A percentile compares a stretch with the other conserved stretches of the same genome.
Evolutionary conservation across 1,140 invertebrate genomes (phyloP).

Genomic region (Trichoplusia ni): DNA sequence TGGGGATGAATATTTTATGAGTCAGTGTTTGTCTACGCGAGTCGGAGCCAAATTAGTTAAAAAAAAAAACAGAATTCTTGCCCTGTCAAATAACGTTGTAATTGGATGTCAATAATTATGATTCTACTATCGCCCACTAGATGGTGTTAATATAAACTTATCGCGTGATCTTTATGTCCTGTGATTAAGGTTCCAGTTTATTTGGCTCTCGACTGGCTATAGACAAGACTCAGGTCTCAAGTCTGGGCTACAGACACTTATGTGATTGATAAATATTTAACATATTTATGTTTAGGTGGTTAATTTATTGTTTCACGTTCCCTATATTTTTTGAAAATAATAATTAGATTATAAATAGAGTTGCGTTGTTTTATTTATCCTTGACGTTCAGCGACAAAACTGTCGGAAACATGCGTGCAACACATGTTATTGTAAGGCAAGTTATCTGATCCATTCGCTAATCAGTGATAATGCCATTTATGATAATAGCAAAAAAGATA

Average conservation of each 20-base stretch:
- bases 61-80: conserved; percentile 1
- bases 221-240: conserved; percentile 14
- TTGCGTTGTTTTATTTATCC: conserved; percentile 50
- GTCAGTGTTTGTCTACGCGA: conserved; percentile 13
- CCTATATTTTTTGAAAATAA: conserved; percentile 73
- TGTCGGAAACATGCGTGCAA: too few species aligned
- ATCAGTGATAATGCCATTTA: too few species aligned
- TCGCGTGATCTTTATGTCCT: conserved; percentile 15
- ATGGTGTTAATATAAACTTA: not conserved
- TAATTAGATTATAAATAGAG: conserved; percentile 70
- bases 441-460: too few species aligned
- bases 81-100: not conserved
- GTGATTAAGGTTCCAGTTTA: conserved; percentile 18
- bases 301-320: conserved; percentile 75
- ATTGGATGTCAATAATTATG: not conserved
- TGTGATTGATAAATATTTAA: conserved; percentile 60
- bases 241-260: conserved; percentile 31
- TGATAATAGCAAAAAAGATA: too few species aligned
- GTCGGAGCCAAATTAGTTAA: conserved; percentile 1
- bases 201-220: conserved; percentile 11
- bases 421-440: too few species aligned
- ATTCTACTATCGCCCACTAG: not conserved
- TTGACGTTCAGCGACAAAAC: too few species aligned
- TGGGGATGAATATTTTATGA: not conserved
- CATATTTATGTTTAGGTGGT: conserved; percentile 64